These are phyloP conservation scores for Prunella fulvescens DNA, from an alignment of 2,113 vertebrate species.

Conservation along the genomic window DNA sequence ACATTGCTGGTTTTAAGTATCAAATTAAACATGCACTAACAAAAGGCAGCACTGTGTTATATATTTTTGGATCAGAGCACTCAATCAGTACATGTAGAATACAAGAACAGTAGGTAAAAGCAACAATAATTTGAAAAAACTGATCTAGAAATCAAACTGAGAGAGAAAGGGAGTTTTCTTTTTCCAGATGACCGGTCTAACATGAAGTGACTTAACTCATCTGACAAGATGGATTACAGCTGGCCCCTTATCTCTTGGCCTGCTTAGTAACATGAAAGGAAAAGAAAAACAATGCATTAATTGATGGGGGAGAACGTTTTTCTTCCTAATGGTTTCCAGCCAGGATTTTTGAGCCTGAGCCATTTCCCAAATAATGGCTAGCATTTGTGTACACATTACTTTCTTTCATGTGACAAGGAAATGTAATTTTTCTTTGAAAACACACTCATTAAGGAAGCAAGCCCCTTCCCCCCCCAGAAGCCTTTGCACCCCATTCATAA, in stretches of 20 bases:
- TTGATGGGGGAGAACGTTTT: constrained; percentile 45
- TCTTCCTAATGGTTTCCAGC: constrained; percentile 65
- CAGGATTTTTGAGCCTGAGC: constrained; percentile 53
- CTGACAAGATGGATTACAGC: constrained; percentile 63
- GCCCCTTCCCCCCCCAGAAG: neutral
- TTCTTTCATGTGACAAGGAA: constrained; percentile 60
- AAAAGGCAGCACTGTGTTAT: neutral
- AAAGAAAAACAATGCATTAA: constrained; percentile 64
- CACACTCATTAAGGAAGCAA: constrained; percentile 45
- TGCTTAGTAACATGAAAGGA: constrained; percentile 61
- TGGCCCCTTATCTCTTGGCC: constrained; percentile 59
- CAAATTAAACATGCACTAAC: neutral
- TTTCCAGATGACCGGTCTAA: constrained; percentile 23
- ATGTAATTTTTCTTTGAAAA: constrained; percentile 57
- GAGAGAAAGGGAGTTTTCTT: constrained; percentile 6
- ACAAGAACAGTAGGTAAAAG: neutral
- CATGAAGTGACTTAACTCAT: constrained; percentile 43
- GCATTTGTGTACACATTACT: constrained; percentile 55
- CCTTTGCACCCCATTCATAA: constrained; percentile 34
- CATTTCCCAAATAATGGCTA: constrained; percentile 57
- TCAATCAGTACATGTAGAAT: neutral
- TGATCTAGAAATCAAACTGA: neutral
- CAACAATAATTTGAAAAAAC: constrained; percentile 22
- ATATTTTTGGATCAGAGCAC: neutral
- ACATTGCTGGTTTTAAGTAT: neutral